Base-by-base conservation (phyloP, 2,888 invertebrate genomes). In the Drosophila formosana region DNA sequence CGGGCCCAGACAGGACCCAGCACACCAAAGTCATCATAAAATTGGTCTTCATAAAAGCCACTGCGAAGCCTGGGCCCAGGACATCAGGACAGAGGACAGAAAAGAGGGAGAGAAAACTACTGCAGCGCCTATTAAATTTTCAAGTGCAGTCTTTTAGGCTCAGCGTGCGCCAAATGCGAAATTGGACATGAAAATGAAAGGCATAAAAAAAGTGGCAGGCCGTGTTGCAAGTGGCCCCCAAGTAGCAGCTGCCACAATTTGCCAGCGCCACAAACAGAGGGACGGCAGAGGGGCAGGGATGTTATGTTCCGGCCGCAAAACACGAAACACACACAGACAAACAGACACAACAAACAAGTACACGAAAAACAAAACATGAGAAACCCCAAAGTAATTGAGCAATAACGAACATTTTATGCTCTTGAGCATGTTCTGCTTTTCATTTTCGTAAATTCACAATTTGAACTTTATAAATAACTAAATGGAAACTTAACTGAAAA, bases 71-170 rank as follows among this genome's bases (percentile, higher is more conserved):
- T 30, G 43, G 57, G 34, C 11, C 34, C 34, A 11, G 34, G 34
- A 34, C 34, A 11, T 11, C 60, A 61, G 60, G 13, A 7, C 41
- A 46, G 60, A 39, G 34, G 43, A 53, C 56, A 30, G 51, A 23
- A 41, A 5, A 11, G 39, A 32, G 18, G 2, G 18, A 18, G 18
- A 18, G 18, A 25, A 66, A 79, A 75, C 72, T 72, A 80, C 80
- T 82, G 80, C 80, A 82, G 63, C 55, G 61, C 45, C 87, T 69
- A 82, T 88, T 74, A 85, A 88, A 85, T 80, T 88, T 89, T 85
- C 83, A 85, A 85, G 85, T 85, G 85, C 85, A 89, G 73, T 72
- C 82, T 84, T 89, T 89, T 89, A 88, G 85, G 85, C 85, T 60
- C 87, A 68, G 70, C 61, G 65, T 72, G 73, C 78, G 70, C 74